Conservation (phyloP, 2,797 vertebrate genomes). For the Perdix hodgsoniae region DNA sequence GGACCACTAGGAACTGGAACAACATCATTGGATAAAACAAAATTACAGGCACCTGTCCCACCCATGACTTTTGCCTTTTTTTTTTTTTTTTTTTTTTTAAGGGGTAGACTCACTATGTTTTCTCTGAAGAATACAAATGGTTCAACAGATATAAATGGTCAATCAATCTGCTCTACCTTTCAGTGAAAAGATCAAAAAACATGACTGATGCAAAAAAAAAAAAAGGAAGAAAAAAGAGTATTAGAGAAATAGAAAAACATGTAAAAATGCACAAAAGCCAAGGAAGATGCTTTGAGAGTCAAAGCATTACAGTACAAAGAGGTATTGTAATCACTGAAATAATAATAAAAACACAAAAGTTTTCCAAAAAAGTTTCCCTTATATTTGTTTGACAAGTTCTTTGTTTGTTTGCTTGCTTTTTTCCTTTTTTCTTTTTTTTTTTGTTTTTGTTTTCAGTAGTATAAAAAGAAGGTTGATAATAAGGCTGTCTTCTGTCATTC, state of each 20-base stretch:
- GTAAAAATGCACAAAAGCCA: slow-evolving; percentile 94
- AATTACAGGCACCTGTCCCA: slow-evolving; percentile 90
- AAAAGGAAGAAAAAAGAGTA: slow-evolving; percentile 97
- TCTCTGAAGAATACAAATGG: slow-evolving; percentile 86
- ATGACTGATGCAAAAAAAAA: slow-evolving; percentile 96
- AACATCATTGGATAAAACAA: slow-evolving; percentile 97
- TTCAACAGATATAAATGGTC: slow-evolving; percentile 84
- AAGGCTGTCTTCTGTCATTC: slow-evolving; percentile 78
- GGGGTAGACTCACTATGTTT: slow-evolving; percentile 86
- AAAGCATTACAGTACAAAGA: slow-evolving; percentile 93
- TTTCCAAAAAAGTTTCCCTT: neutral
- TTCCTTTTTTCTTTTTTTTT: slow-evolving; percentile 44
- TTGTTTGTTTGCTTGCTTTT: slow-evolving; percentile 58
- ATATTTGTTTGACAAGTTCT: slow-evolving; percentile 56
- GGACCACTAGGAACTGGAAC: slow-evolving; percentile 99
- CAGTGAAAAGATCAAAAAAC: slow-evolving; percentile 96
- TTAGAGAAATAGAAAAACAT: slow-evolving; percentile 96
- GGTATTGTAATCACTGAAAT: slow-evolving; percentile 86
- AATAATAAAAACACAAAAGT: slow-evolving; percentile 72
- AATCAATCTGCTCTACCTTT: slow-evolving; percentile 93
- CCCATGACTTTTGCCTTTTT: slow-evolving; percentile 77
- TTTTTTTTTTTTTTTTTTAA: slow-evolving; percentile 52
- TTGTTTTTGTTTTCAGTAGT: slow-evolving; percentile 58
- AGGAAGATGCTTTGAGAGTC: slow-evolving; percentile 92
- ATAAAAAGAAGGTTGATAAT: slow-evolving; percentile 84